Base-by-base conservation (phyloP, 2,113 vertebrate species). In the Pelusios castaneus region DNA sequence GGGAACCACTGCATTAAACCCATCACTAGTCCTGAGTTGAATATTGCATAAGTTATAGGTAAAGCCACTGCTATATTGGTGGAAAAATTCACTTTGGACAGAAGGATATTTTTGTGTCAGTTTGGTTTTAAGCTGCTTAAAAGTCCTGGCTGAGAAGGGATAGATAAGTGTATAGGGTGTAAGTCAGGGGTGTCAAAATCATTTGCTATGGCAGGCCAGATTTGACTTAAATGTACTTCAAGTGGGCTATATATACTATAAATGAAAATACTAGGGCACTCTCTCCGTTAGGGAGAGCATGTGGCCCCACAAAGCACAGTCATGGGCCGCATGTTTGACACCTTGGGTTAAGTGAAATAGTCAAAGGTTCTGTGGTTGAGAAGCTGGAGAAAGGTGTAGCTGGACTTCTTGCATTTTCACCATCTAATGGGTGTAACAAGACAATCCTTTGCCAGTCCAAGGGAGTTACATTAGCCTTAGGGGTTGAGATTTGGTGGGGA, bases 61-160 rank as follows among this genome's bases (percentile, higher is more conserved):
- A 38, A 82, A 85, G 43, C 60, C 19, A 85, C 8, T 0, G 0
- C 12, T 80, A 41, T 47, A 73, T 84, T 12, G 8, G 83, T 63
- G 60, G 76, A 34, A 89, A 92, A 92, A 56, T 77, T 25, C 12
- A 34, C 49, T 85, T 85, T 82, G 2, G 38, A 17, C 41, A 34
- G 43, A 89, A 45, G 21, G 25, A 58, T 58, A 58, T 29, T 89
- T 87, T 54, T 88, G 4, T 88, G 54, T 5, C 27, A 80, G 70
- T 60, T 60, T 60, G 31, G 58, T 31, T 60, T 58, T 58, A 29
- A 14, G 29, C 13, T 83, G 17, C 82, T 81, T 56, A 67, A 77
- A 70, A 76, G 41, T n/a, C 60, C 85, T 6, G 27, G 22, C 63
- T 92, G 76, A 92, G 82, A 89, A 60, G 3, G 88, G 9, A 54